Percentiles rank a stretch among this genome's conserved stretches.
Evolutionary conservation across 2,113 vertebrate species (phyloP).

Genomic region (Gallinago jamesoni): DNA sequence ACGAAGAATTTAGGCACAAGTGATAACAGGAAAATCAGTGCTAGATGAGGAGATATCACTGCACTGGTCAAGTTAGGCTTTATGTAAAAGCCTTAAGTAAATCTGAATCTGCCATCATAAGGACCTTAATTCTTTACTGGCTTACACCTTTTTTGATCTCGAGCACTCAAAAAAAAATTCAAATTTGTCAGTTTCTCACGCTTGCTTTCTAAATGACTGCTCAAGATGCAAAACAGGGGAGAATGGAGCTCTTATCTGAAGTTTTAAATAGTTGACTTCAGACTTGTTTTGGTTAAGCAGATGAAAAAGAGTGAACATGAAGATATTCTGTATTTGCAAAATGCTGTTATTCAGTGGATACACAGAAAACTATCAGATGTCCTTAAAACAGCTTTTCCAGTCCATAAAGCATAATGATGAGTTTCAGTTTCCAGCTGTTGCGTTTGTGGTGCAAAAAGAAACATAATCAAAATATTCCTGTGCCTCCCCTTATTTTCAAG

Average conservation of each 20-base stretch:
- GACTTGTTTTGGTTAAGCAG: background rate
- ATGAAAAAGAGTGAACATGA: background rate
- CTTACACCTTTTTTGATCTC: background rate
- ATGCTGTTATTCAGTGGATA: background rate
- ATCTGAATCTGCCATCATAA: background rate
- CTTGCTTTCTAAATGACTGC: conserved; percentile 36
- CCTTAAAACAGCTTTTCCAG: background rate
- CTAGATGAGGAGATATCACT: background rate
- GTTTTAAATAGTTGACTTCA: conserved; percentile 15
- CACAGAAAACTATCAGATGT: background rate
- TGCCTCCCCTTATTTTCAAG: background rate
- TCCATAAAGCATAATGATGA: background rate
- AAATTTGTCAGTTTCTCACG: background rate
- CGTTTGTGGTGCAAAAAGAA: background rate
- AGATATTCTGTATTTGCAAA: background rate
- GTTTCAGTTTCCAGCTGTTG: conserved; percentile 5
- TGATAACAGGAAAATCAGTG: background rate
- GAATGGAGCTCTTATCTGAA: background rate
- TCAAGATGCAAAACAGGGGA: conserved; percentile 14
- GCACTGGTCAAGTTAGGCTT: background rate
- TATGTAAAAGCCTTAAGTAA: background rate
- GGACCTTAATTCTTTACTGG: background rate
- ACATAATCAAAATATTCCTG: background rate
- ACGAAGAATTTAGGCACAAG: background rate
- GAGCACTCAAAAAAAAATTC: background rate